phyloP scores from a whole-genome alignment of 2,888 invertebrate species.

The Apodemia zela region DNA sequence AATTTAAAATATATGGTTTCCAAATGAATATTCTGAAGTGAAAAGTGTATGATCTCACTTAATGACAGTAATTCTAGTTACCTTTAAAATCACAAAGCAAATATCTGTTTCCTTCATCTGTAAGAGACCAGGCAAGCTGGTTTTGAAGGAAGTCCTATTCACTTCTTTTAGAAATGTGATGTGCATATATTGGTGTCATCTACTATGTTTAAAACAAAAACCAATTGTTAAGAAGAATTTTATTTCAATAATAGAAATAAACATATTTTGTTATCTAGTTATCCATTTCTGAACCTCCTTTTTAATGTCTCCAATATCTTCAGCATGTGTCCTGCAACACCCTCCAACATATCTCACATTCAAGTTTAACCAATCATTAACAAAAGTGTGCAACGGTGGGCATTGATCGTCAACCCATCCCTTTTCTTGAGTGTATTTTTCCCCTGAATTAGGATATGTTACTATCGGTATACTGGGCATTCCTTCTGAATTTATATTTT shows the following conservation, averaged over 20 bases:
- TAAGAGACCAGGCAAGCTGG: too few species aligned
- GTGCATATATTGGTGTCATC: too few species aligned
- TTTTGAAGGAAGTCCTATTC: too few species aligned
- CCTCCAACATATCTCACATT: conserved; percentile 92
- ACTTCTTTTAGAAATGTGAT: too few species aligned
- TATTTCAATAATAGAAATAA: background rate
- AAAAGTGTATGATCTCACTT: background rate
- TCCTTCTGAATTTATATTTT: conserved; percentile 45
- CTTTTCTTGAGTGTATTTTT: conserved; percentile 82
- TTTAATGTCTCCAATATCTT: conserved; percentile 85
- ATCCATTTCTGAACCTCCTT: conserved; percentile 21
- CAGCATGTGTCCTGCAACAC: conserved; percentile 91
- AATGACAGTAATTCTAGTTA: background rate
- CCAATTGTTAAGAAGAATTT: background rate
- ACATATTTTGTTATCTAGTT: background rate
- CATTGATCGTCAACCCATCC: conserved; percentile 86
- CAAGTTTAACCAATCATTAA: conserved; percentile 87
- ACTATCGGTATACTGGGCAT: conserved; percentile 83
- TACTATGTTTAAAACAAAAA: background rate
- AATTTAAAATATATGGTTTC: too few species aligned
- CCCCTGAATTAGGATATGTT: conserved; percentile 96
- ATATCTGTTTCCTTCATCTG: too few species aligned
- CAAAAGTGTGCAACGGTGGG: conserved; percentile 83
- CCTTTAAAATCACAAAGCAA: background rate
- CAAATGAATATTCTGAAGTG: too few species aligned